Percentiles rank a stretch among this genome's conserved stretches.
phyloP scores from a whole-genome alignment of 2,113 vertebrate genomes.

The Empidonax alnorum region DNA sequence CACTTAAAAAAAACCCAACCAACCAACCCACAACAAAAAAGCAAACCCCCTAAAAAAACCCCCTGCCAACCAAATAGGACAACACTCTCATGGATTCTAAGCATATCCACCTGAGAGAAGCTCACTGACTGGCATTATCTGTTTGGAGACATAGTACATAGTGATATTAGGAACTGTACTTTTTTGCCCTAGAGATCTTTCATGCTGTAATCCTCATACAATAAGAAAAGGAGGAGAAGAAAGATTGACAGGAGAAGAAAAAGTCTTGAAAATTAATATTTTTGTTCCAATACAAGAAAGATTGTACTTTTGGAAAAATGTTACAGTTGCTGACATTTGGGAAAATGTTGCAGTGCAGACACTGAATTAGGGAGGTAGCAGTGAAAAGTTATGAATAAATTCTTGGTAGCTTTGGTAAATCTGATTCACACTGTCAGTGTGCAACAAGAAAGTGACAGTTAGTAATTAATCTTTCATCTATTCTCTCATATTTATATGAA shows the following conservation, averaged over 20 bases:
- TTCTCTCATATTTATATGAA: neutral
- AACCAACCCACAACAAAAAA: neutral
- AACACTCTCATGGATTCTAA: neutral
- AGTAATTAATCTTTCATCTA: conserved; percentile 38
- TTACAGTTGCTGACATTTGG: neutral
- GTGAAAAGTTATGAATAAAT: neutral
- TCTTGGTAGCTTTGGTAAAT: neutral
- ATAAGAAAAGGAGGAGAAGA: neutral
- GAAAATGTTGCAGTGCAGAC: neutral
- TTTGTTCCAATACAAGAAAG: neutral
- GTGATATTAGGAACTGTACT: neutral
- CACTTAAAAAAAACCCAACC: neutral
- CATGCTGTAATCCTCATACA: neutral
- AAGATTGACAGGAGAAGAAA: neutral
- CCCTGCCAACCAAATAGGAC: neutral
- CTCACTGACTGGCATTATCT: neutral
- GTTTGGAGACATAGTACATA: neutral
- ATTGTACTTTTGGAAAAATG: neutral
- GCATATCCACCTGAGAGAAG: neutral
- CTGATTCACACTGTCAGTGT: neutral
- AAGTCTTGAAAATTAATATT: neutral
- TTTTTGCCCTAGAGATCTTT: neutral
- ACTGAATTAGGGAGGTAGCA: neutral
- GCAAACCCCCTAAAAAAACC: neutral
- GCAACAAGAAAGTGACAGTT: conserved; percentile 35